Base-by-base conservation (phyloP, 2,113 vertebrate genomes). In the Cyanoramphus novaezelandiae region DNA sequence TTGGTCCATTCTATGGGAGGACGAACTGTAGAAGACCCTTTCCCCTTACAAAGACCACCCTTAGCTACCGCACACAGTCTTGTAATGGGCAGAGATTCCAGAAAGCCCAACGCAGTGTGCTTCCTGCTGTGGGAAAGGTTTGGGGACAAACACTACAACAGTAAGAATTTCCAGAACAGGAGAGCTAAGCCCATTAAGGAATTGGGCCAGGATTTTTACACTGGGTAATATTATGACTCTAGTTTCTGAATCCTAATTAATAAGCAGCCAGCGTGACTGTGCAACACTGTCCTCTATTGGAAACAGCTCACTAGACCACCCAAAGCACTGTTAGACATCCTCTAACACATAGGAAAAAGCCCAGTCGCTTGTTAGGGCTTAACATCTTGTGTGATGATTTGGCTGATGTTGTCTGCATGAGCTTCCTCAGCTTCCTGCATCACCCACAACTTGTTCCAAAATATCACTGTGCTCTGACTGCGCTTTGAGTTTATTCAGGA, bases 271-370 rank as follows among this genome's bases (percentile, higher is more conserved):
- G n/a, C 41, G 88, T 52, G 88, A 55, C 86, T 96, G 79, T 88
- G 52, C 80, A 97, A 97, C 77, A 87, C 83, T 94, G 95, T 95
- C 93, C 95, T 94, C 95, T 97, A 19, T 95, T 93, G 95, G 95
- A 96, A 91, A 76, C 9, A 76, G 63, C 65, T 79, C 20, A 92
- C 31, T 80, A 89, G 86, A n/a, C 80, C 91, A 86, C 83, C 43
- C 35, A 28, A 55, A 91, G 41, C 74, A 41, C 70, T 62, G 62
- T n/a, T 11, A 78, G 62, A 19, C 39, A n/a, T 41, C 86, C 76
- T 62, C 68, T 68, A 20, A 64, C 41, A 74, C 9, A 1, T 0
- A 33, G 49, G 44, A 44, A 47, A 57, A 65, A 82, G 4, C 31
- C 59, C 29, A 11, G 28, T 24, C n/a, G 16, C 43, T 77, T 57